Evolutionary conservation across 2,888 invertebrate species (phyloP).

Genomic region (Metalampra italica): DNA sequence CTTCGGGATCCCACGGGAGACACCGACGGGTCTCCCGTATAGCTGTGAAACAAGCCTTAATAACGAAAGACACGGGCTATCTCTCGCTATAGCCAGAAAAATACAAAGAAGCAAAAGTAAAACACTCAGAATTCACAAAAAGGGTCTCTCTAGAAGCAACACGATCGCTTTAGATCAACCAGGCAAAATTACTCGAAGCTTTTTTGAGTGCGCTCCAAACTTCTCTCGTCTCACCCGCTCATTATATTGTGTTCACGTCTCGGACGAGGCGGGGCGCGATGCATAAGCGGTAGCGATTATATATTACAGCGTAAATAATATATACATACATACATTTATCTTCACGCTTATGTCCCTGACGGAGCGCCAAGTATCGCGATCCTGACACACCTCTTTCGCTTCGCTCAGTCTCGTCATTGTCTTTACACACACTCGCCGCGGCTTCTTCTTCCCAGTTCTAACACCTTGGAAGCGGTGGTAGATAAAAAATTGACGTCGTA

Average conservation of each 20-base stretch:
- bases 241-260: constrained; percentile 74
- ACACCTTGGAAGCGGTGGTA: too few relatives aligned
- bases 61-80: too few relatives aligned
- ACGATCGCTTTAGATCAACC: constrained; percentile 67
- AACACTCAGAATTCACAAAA: constrained; percentile 30
- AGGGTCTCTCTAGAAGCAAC: constrained; percentile 40
- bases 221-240: constrained; percentile 52
- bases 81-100: too few relatives aligned
- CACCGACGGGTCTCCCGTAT: too few relatives aligned
- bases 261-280: constrained; percentile 21
- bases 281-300: constrained; percentile 2
- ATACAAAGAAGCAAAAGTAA: constrained; percentile 15
- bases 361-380: too few relatives aligned
- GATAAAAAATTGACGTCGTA: too few relatives aligned
- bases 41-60: constrained; percentile 12
- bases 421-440: too few relatives aligned
- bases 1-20: too few relatives aligned
- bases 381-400: too few relatives aligned
- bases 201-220: constrained; percentile 65
- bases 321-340: not conserved
- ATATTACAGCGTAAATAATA: constrained; percentile 1
- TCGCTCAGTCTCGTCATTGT: too few relatives aligned
- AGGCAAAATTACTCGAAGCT: constrained; percentile 67
- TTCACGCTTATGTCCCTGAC: too few relatives aligned
- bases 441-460: too few relatives aligned